Percentiles rank a stretch among this genome's conserved stretches.
phyloP scores from a whole-genome alignment of 2,888 invertebrate species.

The Nezara viridula region DNA sequence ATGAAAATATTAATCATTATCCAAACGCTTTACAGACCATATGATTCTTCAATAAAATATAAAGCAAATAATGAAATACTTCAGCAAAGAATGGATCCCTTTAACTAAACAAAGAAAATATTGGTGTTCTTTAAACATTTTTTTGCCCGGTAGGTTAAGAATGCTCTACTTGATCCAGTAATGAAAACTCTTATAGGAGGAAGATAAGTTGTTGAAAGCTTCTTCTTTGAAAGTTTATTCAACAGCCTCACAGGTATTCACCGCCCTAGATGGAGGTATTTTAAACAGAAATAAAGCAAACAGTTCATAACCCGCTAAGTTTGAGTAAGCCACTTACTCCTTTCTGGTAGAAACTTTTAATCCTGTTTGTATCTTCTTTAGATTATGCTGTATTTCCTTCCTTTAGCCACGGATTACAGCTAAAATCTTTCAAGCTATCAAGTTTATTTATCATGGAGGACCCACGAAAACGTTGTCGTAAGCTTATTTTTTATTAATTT shows the following conservation, averaged over 20 bases:
- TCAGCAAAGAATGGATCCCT: background rate
- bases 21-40: no score
- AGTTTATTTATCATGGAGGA: background rate
- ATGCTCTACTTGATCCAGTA: background rate
- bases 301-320: slow-evolving; percentile 24
- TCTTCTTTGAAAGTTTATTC: slow-evolving; percentile 19
- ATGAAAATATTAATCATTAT: no score
- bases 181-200: slow-evolving; percentile 17
- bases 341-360: slow-evolving; percentile 41
- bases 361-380: slow-evolving; percentile 43
- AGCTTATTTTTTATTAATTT: background rate
- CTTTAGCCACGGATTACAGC: background rate
- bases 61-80: background rate
- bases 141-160: background rate
- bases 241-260: background rate
- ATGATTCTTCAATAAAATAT: no score
- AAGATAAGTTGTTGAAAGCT: slow-evolving; percentile 37
- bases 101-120: background rate
- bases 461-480: background rate
- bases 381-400: background rate
- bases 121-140: background rate
- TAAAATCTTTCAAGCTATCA: background rate
- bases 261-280: background rate
- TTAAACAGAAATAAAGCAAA: slow-evolving; percentile 33
- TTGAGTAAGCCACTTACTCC: slow-evolving; percentile 34